Evolutionary conservation across 2,113 vertebrate species (phyloP), one percentile per base, ranked within the genome.

Genomic region (Prietella phreatophila): DNA sequence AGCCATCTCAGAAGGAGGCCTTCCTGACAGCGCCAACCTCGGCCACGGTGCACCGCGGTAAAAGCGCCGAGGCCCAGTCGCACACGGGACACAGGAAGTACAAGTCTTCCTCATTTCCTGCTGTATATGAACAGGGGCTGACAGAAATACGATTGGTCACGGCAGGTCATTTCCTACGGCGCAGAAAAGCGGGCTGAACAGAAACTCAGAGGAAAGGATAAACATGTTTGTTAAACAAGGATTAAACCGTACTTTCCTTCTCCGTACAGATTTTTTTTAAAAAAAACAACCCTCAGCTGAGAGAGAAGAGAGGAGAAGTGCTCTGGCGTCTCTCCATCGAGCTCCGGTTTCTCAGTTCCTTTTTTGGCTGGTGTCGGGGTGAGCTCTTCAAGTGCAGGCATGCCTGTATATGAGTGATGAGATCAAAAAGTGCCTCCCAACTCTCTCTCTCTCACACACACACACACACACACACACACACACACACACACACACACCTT

Each of bases 371-470:
- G 80, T 58, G 30, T 20, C 27, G 33, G 15, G 47, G 33, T 1
- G 61, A 89, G 91, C 83, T 81, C 86, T 88, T 93, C 91, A 92
- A 93, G 93, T 91, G 89, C 85, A 87, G 91, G 90, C 93, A 94
- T 86, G 93, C 75, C 86, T 69, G 65, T 2, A 50, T 83, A 84
- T 60, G 88, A 89, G 90, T 87, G 61, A 84, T 22, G 83, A 90
- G 82, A 92, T 86, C 88, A 82, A 60, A n/a, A 55, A 69, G 71
- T 42, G 55, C 27, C 71, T 73, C 88, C 36, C 69, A 91, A 83
- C 84, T 47, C 79, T 81, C 63, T 39, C 42, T 58, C 53, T 1
- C 73, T 11, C 47, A 3, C 47, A 53, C 47, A 30, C 47, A 55
- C 42, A 47, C 25, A n/a, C n/a, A n/a, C 47, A 3, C 47, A 53